Base-by-base conservation (phyloP, 2,888 invertebrate species). In the Drosophila maculinotata region DNA sequence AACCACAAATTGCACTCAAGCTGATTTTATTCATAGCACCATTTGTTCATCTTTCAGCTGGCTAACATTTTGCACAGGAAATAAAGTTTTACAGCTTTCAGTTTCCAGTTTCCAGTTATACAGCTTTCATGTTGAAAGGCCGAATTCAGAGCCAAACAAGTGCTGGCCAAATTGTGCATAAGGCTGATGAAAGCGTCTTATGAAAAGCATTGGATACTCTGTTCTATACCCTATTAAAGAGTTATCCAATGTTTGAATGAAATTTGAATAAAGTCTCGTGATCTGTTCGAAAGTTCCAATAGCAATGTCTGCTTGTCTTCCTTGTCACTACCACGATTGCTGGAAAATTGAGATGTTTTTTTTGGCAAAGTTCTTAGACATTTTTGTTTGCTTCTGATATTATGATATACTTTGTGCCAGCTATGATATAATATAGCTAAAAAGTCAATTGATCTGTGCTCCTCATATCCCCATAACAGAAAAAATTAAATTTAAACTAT, bases 131-230 rank as follows among this genome's bases (percentile, higher is more conserved):
- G 25, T 42, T 69, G 53, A 49, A 74, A 36, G 33, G 30, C 35
- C 7, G 38, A 44, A 52, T 35, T 41, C 39, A 17, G 38, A 49
- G 53, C 49, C 41, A 17, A 42, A 47, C 64, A 47, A 59, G 15
- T 58, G 48, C 53, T 5, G 17, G 44, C 47, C 73, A 74, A 74
- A 69, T 77, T 77, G 78, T 63, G 74, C 74, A 68, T 59, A 59
- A 63, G 63, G 45, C 57, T 58, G 60, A 42, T 33, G 31, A 52
- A 44, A 42, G 54, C 2, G 20, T 17, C 48, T 20, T 15, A 12
- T 15, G 26, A 49, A 39, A 44, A 45, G 30, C 30, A 12, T 10
- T n/a, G 25, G 7, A 31, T 39, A 39, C 25, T 49, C 20, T 35
- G 44, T 26, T 3, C 7, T 9, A 48, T 33, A 28, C 35, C 1